Evolutionary conservation across 1,140 invertebrate genomes (phyloP).

Genomic region (Platyscapa corneri): DNA sequence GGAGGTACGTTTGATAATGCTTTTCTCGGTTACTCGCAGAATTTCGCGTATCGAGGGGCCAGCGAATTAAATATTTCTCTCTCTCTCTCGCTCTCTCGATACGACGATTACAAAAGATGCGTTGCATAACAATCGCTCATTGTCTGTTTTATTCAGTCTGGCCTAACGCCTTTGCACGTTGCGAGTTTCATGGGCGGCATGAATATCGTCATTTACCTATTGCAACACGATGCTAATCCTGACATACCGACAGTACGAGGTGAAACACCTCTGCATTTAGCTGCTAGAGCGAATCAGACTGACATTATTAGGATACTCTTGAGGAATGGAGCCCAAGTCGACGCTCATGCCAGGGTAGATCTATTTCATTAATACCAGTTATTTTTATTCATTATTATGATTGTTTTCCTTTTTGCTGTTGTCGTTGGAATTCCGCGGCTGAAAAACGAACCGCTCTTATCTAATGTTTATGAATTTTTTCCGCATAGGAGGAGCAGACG

Average conservation of each 20-base stretch:
- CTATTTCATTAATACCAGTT: constrained; percentile 15
- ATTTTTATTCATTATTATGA: too few relatives aligned
- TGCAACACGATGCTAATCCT: constrained; percentile 95
- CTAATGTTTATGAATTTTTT: constrained; percentile 34
- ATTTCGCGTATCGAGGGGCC: background rate
- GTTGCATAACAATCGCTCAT: constrained; percentile 49
- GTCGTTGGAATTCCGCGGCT: too few relatives aligned
- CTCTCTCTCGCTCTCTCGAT: background rate
- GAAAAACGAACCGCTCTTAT: background rate
- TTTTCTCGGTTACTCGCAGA: background rate
- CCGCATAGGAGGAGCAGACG: constrained; percentile 88
- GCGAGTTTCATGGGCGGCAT: constrained; percentile 99
- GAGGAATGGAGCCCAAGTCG: constrained; percentile 96
- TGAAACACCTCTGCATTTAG: constrained; percentile 97
- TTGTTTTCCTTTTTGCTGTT: too few relatives aligned
- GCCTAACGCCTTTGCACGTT: constrained; percentile 97
- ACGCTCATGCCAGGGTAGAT: constrained; percentile 89
- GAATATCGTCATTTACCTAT: constrained; percentile 97
- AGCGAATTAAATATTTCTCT: background rate
- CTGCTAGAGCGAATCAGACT: constrained; percentile 96
- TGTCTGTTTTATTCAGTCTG: constrained; percentile 78
- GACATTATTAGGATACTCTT: constrained; percentile 97
- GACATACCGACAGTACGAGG: constrained; percentile 96
- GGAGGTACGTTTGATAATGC: constrained; percentile 75
- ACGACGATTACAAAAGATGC: background rate